A percentile compares a stretch with the other conserved stretches of the same genome.
phyloP scores from a whole-genome alignment of 2,888 invertebrate genomes.

The Zaprionus bogoriensis region DNA sequence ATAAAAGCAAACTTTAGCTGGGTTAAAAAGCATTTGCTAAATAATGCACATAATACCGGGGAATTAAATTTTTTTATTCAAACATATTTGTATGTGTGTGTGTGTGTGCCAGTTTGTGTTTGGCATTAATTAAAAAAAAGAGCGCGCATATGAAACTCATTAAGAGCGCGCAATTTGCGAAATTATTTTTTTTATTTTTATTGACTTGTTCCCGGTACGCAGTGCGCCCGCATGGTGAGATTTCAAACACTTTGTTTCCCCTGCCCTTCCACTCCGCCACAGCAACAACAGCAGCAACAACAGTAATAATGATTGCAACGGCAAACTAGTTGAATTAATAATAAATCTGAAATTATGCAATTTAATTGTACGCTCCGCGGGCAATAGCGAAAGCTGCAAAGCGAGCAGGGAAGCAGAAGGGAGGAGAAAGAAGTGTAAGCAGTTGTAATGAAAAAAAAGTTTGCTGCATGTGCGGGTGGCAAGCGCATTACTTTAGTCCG shows the following conservation, averaged over 20 bases:
- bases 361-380: conserved; percentile 52
- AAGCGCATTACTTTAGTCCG: conserved; percentile 47
- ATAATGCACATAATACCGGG: conserved; percentile 16
- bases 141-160: conserved; percentile 60
- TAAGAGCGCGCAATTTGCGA: conserved; percentile 61
- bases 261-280: conserved; percentile 25
- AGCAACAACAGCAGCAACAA: conserved; percentile 6
- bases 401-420: not conserved
- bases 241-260: conserved; percentile 40
- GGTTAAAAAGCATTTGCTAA: conserved; percentile 15
- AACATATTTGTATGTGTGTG: not conserved
- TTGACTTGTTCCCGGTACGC: conserved; percentile 52
- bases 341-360: conserved; percentile 69
- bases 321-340: conserved; percentile 48
- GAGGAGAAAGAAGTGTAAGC: not conserved
- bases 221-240: conserved; percentile 38
- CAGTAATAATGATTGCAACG: conserved; percentile 21
- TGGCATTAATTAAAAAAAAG: conserved; percentile 62
- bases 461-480: conserved; percentile 18
- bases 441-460: conserved; percentile 16
- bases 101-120: conserved; percentile 11
- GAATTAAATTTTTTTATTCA: conserved; percentile 35
- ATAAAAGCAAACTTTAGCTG: conserved; percentile 7
- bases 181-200: conserved; percentile 73
- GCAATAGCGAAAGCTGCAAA: conserved; percentile 14